A percentile compares a stretch with the other conserved stretches of the same genome.
Conservation (phyloP, 2,113 vertebrate genomes). For the Tor tambroides region DNA sequence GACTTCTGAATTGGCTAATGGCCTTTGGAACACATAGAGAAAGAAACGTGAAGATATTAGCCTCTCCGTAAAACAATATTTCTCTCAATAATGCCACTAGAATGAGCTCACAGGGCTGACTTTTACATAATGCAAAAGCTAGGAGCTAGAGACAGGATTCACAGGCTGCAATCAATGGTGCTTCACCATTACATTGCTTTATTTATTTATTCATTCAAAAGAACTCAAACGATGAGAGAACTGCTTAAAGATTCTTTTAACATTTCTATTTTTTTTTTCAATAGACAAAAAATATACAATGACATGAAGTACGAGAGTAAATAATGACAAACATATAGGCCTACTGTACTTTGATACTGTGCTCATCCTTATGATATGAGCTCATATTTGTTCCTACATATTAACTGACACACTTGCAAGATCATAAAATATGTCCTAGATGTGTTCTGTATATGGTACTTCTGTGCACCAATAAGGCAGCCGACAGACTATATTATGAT, state of each 20-base stretch:
- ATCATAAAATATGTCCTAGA: conserved; percentile 13
- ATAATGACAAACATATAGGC: background rate
- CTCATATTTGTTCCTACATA: background rate
- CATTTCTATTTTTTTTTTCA: background rate
- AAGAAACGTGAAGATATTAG: conserved; percentile 37
- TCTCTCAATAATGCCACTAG: conserved; percentile 22
- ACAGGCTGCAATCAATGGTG: background rate
- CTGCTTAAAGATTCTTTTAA: background rate
- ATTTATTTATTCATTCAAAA: background rate
- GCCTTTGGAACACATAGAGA: background rate
- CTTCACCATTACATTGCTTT: no score
- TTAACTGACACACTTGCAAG: conserved; percentile 7
- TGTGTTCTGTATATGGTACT: background rate
- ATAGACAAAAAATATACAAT: background rate
- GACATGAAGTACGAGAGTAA: background rate
- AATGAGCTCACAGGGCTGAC: conserved; percentile 6
- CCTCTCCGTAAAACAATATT: conserved; percentile 21
- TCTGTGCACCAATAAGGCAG: background rate
- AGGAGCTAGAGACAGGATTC: background rate
- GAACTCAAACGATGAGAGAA: no score
- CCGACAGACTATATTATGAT: conserved; percentile 8
- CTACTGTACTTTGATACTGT: background rate
- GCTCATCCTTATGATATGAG: background rate
- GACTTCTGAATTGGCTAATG: background rate
- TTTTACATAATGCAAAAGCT: background rate